Conservation (phyloP, 2,797 vertebrate species). For the Pseudochirops cupreus region DNA sequence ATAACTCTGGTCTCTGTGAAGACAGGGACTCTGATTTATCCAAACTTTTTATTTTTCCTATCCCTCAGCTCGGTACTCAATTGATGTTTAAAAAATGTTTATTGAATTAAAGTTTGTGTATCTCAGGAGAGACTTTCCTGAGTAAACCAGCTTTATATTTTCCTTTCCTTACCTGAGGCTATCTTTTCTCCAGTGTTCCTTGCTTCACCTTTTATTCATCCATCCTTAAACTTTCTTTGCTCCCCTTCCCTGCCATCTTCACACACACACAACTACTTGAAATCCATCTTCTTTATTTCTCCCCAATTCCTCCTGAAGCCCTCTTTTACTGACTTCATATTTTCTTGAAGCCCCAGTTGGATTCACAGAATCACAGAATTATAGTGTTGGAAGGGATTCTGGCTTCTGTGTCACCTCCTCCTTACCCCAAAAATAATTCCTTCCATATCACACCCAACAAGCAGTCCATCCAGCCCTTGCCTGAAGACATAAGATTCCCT, state of each 20-base stretch:
- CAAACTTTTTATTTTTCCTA: not conserved
- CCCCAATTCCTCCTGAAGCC: not conserved
- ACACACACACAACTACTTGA: not conserved
- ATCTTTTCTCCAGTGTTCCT: not conserved
- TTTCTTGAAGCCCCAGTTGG: not conserved
- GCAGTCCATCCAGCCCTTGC: not conserved
- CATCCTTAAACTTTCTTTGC: conserved; percentile 2
- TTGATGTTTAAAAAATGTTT: not conserved
- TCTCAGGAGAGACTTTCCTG: not conserved
- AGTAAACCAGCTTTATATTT: not conserved
- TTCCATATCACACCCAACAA: not conserved
- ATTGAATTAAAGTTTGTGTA: not conserved
- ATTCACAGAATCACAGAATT: not conserved
- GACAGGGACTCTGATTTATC: not conserved
- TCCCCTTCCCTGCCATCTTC: not conserved
- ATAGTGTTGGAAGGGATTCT: not conserved
- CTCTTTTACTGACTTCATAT: not conserved
- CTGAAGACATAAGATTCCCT: not conserved
- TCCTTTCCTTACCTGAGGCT: not conserved
- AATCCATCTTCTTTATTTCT: conserved; percentile 1
- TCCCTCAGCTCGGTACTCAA: not conserved
- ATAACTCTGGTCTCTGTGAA: not conserved
- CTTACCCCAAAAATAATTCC: not conserved
- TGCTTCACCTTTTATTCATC: not conserved
- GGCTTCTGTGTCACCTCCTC: not conserved